A percentile compares a stretch with the other conserved stretches of the same genome.
phyloP scores from a whole-genome alignment of 2,888 invertebrate genomes.

The Dyspetes luteomarginatus region DNA sequence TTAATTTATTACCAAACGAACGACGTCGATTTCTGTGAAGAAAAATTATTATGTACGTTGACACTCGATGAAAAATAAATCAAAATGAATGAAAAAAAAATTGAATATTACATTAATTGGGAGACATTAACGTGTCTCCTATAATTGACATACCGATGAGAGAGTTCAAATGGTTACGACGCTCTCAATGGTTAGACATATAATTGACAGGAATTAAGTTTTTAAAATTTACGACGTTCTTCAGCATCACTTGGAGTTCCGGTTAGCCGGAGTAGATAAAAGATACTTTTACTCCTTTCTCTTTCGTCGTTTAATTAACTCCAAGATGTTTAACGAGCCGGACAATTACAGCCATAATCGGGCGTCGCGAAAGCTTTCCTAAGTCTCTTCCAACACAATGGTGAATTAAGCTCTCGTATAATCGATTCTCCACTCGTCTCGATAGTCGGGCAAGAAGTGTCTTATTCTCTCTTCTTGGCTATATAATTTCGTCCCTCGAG shows the following conservation, averaged over 20 bases:
- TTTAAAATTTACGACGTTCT: conserved; percentile 19
- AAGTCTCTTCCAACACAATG: conserved; percentile 53
- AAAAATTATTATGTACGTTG: no score
- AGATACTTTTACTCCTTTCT: conserved; percentile 33
- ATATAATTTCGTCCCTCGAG: not conserved
- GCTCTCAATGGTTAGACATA: not conserved
- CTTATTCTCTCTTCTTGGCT: conserved; percentile 25
- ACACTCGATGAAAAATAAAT: no score
- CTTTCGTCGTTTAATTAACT: conserved; percentile 56
- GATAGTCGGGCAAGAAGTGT: conserved; percentile 26
- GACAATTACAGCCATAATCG: conserved; percentile 56
- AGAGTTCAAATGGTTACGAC: conserved; percentile 17
- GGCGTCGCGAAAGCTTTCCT: not conserved
- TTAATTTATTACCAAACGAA: no score
- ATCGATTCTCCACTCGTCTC: conserved; percentile 50
- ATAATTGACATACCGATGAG: no score
- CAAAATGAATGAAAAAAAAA: no score
- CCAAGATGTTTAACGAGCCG: conserved; percentile 57
- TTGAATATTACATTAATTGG: no score
- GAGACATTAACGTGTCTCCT: no score
- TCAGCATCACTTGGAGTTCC: conserved; percentile 8
- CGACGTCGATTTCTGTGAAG: no score
- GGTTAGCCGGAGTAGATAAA: conserved; percentile 41
- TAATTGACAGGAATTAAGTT: not conserved
- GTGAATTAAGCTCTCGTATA: conserved; percentile 50